A percentile compares a stretch with the other conserved stretches of the same genome.
Conservation (phyloP, 2,113 vertebrate genomes). For the Albula goreensis region DNA sequence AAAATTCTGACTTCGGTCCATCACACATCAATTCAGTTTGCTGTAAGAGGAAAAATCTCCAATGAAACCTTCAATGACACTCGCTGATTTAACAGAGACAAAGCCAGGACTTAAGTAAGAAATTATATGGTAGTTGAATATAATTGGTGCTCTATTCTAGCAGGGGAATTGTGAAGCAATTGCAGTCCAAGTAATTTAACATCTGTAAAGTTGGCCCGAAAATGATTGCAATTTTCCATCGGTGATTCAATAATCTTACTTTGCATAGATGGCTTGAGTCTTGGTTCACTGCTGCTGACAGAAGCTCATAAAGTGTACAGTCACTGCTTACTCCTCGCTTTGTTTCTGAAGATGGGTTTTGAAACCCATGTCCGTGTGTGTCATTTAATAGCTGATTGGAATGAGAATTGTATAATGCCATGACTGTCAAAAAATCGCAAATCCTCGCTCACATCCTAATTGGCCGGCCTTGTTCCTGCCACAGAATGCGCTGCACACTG, state of each 20-base stretch:
- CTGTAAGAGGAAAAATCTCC: slow-evolving; percentile 29
- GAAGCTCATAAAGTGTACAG: background rate
- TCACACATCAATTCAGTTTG: slow-evolving; percentile 33
- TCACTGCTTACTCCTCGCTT: background rate
- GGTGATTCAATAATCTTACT: slow-evolving; percentile 39
- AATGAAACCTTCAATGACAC: background rate
- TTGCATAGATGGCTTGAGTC: background rate
- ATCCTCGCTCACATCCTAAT: background rate
- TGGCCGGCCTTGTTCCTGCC: background rate
- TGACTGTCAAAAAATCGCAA: background rate
- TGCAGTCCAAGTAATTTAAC: slow-evolving; percentile 31
- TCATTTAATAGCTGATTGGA: background rate
- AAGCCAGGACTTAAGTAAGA: slow-evolving; percentile 28
- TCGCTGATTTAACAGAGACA: slow-evolving; percentile 13
- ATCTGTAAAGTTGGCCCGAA: slow-evolving; percentile 38
- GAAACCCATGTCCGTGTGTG: background rate
- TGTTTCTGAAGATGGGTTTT: background rate
- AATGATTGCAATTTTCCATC: slow-evolving; percentile 46
- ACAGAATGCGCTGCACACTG: background rate
- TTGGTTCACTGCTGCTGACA: background rate
- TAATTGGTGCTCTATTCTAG: slow-evolving; percentile 31
- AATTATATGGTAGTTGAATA: slow-evolving; percentile 37
- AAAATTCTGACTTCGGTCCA: background rate
- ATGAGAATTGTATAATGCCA: background rate
- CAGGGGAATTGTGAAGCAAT: slow-evolving; percentile 23